Conservation (phyloP, 2,113 vertebrate species). For the Sturnira hondurensis region DNA sequence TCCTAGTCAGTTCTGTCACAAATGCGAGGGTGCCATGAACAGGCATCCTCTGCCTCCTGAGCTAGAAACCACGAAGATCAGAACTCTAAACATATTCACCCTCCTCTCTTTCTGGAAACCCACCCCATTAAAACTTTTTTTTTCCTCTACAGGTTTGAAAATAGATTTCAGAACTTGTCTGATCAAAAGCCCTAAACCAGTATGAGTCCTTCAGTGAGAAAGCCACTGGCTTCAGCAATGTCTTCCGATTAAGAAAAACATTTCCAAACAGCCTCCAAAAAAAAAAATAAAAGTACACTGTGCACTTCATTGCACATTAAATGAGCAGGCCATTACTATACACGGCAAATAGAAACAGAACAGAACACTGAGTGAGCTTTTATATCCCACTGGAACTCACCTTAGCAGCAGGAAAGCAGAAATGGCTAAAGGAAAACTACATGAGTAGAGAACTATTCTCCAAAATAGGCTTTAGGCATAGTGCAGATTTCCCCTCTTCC, state of each 20-base stretch:
- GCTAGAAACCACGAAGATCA: not conserved
- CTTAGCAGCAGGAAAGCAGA: not conserved
- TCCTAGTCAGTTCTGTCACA: not conserved
- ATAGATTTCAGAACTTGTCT: not conserved
- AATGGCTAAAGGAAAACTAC: not conserved
- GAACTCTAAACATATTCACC: not conserved
- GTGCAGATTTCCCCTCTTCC: not conserved
- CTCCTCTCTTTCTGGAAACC: not conserved
- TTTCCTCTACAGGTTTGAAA: not conserved
- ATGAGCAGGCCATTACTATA: not conserved
- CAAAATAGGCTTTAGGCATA: not conserved
- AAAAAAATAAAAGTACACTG: not conserved
- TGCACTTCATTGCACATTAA: not conserved
- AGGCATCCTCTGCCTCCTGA: not conserved
- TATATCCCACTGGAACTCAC: not conserved
- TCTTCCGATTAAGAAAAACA: conserved; percentile 25
- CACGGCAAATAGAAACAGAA: not conserved
- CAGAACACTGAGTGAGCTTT: not conserved
- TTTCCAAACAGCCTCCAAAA: conserved; percentile 9
- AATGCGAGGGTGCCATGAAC: not conserved
- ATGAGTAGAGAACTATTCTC: not conserved
- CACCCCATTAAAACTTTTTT: not conserved
- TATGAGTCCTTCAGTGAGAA: conserved; percentile 10
- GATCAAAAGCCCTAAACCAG: conserved; percentile 18
- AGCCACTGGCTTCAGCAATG: not conserved